These are phyloP conservation scores for Melanotaenia duboulayi DNA, from an alignment of 2,113 vertebrate genomes.

Conservation along the genomic window DNA sequence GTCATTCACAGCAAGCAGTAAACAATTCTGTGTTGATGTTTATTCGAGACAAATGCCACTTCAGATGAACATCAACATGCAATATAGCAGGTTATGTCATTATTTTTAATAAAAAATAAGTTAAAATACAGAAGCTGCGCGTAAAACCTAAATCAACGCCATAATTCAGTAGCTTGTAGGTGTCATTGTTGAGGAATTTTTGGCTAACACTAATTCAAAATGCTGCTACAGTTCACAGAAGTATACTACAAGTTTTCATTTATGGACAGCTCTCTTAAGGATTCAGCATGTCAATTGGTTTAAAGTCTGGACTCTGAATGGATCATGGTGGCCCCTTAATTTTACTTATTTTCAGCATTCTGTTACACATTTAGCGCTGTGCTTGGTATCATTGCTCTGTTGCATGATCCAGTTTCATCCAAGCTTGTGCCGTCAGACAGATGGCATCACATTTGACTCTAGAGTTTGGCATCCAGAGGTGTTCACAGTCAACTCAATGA, in stretches of 20 bases:
- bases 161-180: no score
- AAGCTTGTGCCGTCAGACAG: background rate
- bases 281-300: background rate
- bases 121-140: no score
- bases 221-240: no score
- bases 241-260: background rate
- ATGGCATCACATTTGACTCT: background rate
- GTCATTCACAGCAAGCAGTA: no score
- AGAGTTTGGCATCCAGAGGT: background rate
- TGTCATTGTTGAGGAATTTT: background rate
- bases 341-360: background rate
- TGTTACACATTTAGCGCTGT: background rate
- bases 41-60: no score
- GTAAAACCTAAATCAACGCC: no score
- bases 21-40: no score
- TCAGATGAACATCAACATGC: no score
- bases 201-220: background rate
- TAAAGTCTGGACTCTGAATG: background rate
- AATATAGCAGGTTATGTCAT: no score
- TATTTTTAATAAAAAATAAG: no score
- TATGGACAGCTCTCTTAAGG: background rate
- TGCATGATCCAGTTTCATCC: background rate
- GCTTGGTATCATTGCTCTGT: background rate
- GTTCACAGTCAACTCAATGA: background rate
- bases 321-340: background rate